A percentile compares a stretch with the other conserved stretches of the same genome.
phyloP scores from a whole-genome alignment of 2,797 vertebrate genomes.

The Petrocephalus schoutedeni region DNA sequence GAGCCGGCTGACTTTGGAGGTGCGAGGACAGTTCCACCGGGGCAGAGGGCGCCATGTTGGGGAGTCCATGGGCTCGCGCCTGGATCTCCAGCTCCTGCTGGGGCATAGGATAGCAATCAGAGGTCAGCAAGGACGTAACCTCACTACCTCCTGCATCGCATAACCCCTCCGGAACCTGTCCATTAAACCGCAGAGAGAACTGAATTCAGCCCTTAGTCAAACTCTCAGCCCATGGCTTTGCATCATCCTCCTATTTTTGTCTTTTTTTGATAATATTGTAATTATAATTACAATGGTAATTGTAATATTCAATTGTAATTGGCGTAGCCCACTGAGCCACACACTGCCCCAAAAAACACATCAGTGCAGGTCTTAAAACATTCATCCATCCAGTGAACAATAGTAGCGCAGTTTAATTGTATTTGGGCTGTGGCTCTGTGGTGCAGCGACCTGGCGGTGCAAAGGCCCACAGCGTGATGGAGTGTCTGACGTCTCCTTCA shows the following conservation, averaged over 20 bases:
- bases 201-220: neutral
- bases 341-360: neutral
- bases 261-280: neutral
- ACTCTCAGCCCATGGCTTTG: neutral
- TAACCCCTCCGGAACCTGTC: neutral
- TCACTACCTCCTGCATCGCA: neutral
- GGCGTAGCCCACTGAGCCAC: no score
- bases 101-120: neutral
- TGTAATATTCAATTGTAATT: no score
- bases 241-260: neutral
- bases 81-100: constrained; percentile 92
- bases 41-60: constrained; percentile 66
- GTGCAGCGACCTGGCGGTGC: neutral
- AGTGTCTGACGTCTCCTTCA: neutral
- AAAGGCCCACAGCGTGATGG: neutral
- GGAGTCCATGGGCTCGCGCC: constrained; percentile 84
- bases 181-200: neutral
- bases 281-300: neutral
- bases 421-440: neutral
- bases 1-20: constrained; percentile 68
- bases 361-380: neutral
- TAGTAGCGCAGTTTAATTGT: neutral
- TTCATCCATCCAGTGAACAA: neutral
- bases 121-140: neutral
- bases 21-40: constrained; percentile 70